Evolutionary conservation across 2,888 invertebrate species (phyloP), one percentile per base, ranked within the genome.

Genomic region (Ditula angustiorana): DNA sequence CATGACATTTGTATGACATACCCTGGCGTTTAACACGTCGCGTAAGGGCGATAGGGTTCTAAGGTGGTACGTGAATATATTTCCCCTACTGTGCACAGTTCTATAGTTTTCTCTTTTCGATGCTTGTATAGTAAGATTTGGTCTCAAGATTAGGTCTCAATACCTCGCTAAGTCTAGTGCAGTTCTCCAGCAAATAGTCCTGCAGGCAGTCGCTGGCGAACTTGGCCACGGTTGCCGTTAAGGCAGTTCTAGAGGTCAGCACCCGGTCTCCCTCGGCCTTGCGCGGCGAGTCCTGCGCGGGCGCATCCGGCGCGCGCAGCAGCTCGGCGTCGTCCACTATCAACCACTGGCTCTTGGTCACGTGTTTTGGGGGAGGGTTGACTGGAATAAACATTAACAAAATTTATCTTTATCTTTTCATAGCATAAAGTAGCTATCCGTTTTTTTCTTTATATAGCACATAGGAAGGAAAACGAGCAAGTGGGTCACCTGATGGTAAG

Each of bases 161-260:
- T 5, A 93, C 92, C 84, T 94, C 94, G 67, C 94, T 94, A 13
- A 94, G 72, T 70, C 80, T 86, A n/a, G 89, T 93, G 66, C 93
- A 92, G 2, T 88, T 91, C 57, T 92, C 90, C 65, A 94, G 77
- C 44, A 94, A 71, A 35, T 92, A 90, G n/a, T 80, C 91, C 71
- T 93, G 93, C 19, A 93, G 71, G 44, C 90, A 88, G 1, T 89
- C 90, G 0, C 90, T 85, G 0, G 91, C 87, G 62, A 93, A 94
- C 73, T 91, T 91, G 28, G 93, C 75, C 0, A 93, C 80, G 2
- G 77, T 71, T 33, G 83, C 88, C 23, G 90, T 63, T 33, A 94
- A 75, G 2, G 78, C 81, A 3, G 82, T 79, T 0, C 93, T 84
- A 5, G 78, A 87, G 33, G 81, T 75, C 11, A 91, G 77, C 0